These are phyloP conservation scores for rabbit (Oryctolagus cuniculus) DNA, from an alignment of 2,113 vertebrate species.

Conservation along the genomic window mOryCun1.1 NC_091438.1:159658501-159659000, in stretches of 20 bases:
- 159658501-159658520: constrained; percentile 71
- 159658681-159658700: not conserved
- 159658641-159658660: accelerated
- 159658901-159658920: not conserved
- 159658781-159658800: not conserved
- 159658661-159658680: not conserved
- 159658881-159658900: not conserved
- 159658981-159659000: no score
- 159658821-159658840: not conserved
- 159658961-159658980: no score
- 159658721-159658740: not conserved
- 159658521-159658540: constrained; percentile 54
- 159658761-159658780: not conserved
- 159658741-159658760: accelerated
- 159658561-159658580: constrained; percentile 16
- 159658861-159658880: not conserved
- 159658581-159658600: constrained; percentile 24
- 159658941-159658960: not conserved
- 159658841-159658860: not conserved
- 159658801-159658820: no score
- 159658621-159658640: not conserved
- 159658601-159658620: not conserved
- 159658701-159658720: no score
- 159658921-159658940: accelerated
- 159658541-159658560: not conserved